These are phyloP conservation scores for Pseudomyrmex sp. DNA, from an alignment of 1,140 invertebrate genomes.

Conservation along the genomic window DNA sequence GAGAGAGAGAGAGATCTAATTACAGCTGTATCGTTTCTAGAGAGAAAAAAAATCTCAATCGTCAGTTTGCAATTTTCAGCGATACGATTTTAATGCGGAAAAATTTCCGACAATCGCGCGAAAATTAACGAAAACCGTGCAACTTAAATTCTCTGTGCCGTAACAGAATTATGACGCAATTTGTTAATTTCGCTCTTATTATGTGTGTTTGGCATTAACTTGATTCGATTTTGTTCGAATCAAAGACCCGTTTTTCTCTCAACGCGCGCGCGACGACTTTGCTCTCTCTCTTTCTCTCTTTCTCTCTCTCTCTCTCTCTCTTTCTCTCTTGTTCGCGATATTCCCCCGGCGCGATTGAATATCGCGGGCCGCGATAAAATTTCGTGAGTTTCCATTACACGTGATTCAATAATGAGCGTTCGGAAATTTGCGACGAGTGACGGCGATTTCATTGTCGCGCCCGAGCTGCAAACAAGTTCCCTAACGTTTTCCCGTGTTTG, in stretches of 20 bases:
- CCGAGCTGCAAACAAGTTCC: not conserved
- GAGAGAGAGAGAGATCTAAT: too few species aligned
- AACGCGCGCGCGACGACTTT: too few species aligned
- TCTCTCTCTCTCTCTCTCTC: too few species aligned
- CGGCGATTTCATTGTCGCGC: slow-evolving; percentile 18
- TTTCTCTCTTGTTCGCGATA: not conserved
- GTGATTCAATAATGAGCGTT: slow-evolving; percentile 30
- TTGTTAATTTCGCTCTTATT: not conserved
- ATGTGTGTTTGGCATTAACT: not conserved
- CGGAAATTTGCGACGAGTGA: slow-evolving; percentile 26
- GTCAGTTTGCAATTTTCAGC: too few species aligned
- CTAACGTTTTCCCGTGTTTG: not conserved
- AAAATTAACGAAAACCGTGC: not conserved
- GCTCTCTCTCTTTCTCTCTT: too few species aligned
- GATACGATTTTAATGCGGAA: too few species aligned
- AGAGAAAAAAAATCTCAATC: too few species aligned
- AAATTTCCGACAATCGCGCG: too few species aligned
- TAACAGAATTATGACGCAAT: not conserved
- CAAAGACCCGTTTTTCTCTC: not conserved
- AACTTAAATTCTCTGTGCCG: not conserved
- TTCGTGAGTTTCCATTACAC: slow-evolving; percentile 8
- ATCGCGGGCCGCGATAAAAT: slow-evolving; percentile 18
- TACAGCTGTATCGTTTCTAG: too few species aligned
- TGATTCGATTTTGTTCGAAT: not conserved
- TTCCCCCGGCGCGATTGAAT: not conserved